A percentile compares a stretch with the other conserved stretches of the same genome.
These are phyloP conservation scores for Harlomillsia oculata DNA, from an alignment of 1,140 invertebrate genomes.

Conservation along the genomic window DNA sequence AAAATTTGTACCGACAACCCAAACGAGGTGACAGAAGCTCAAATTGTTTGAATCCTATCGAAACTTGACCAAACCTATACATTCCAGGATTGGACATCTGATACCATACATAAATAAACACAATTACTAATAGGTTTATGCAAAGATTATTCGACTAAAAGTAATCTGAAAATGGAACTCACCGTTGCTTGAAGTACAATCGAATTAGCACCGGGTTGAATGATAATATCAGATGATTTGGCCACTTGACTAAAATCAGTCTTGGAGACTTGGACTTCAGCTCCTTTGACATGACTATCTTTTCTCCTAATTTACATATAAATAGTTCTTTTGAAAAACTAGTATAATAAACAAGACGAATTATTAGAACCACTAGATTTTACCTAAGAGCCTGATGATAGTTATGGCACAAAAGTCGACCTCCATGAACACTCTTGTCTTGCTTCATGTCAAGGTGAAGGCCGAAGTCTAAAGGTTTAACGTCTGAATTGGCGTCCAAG, in stretches of 20 bases:
- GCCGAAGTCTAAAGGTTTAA: conserved; percentile 53
- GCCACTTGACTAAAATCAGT: conserved; percentile 57
- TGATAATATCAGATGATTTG: conserved; percentile 44
- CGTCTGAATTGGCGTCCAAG: background rate
- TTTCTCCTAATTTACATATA: conserved; percentile 37
- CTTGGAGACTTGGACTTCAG: conserved; percentile 38
- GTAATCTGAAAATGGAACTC: conserved; percentile 12
- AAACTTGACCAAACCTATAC: conserved; percentile 42
- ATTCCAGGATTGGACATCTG: conserved; percentile 37
- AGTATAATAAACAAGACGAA: background rate
- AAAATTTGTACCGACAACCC: conserved; percentile 29
- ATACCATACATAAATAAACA: background rate
- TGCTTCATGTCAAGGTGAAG: conserved; percentile 66
- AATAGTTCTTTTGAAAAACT: background rate
- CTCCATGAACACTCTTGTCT: conserved; percentile 52
- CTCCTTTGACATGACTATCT: conserved; percentile 39
- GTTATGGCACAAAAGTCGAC: conserved; percentile 40
- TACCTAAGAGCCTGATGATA: conserved; percentile 37
- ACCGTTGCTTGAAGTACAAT: conserved; percentile 53
- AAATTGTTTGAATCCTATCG: conserved; percentile 26
- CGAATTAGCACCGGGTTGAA: conserved; percentile 62
- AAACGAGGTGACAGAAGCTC: conserved; percentile 30
- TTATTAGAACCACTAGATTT: background rate
- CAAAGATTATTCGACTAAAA: background rate
- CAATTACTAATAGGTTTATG: background rate